phyloP scores from a whole-genome alignment of 2,113 vertebrate genomes.

The Capreolus pygargus region DNA sequence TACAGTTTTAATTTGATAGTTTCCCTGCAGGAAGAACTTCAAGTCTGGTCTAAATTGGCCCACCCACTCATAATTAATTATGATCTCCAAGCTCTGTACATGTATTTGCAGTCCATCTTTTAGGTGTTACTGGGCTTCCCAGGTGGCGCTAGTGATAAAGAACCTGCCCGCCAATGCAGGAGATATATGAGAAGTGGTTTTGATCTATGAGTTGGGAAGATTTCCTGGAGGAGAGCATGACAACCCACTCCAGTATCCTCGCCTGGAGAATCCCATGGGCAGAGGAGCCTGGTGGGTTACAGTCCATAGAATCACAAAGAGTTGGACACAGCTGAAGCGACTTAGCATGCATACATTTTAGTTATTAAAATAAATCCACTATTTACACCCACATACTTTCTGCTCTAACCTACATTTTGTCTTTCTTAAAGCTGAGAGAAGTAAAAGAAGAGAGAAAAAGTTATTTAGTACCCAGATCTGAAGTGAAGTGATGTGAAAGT shows the following conservation, averaged over 20 bases:
- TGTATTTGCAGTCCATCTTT: neutral
- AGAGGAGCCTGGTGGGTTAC: neutral
- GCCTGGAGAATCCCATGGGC: neutral
- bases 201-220: neutral
- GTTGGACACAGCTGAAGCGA: neutral
- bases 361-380: neutral
- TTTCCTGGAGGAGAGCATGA: neutral
- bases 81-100: neutral
- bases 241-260: neutral
- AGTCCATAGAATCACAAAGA: neutral
- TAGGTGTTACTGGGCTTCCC: neutral
- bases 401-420: neutral
- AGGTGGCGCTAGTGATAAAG: neutral
- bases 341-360: neutral
- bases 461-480: neutral
- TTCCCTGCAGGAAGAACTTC: neutral
- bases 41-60: neutral
- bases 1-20: neutral
- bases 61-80: neutral
- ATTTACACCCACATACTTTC: neutral
- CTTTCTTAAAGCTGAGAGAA: neutral
- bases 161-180: neutral
- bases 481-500: neutral
- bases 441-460: neutral
- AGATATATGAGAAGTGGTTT: neutral